Base-by-base conservation (phyloP, 2,888 invertebrate genomes). In the Lissonota sp. region DNA sequence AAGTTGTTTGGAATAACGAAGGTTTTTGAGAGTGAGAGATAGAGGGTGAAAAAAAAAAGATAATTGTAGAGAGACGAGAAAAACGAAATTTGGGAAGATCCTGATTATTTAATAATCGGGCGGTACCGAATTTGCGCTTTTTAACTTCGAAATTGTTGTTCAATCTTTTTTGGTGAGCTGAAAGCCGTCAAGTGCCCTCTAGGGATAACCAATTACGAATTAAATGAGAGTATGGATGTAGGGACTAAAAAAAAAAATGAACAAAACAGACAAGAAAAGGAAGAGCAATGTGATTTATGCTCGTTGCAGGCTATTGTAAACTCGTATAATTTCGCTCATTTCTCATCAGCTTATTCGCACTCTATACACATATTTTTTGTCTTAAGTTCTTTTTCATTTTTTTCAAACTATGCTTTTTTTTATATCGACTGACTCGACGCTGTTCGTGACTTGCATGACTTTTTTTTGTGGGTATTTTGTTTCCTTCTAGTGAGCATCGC, bases 241-340 rank as follows among this genome's bases (percentile, higher is more conserved):
- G 67, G 64, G 60, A 70, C 60, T 66, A 66, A 42, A 57, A 53
- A 51, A 14, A 51, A 63, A 57, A 16, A 55, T 14, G 14, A 7
- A 16, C 16, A 14, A 44, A 44, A 14, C 16, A 16, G 7, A 53
- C 12, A 4, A 55, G 51, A 67, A 71, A 76, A 57, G 73, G 69
- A 42, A 72, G 67, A 75, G 78, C 71, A 72, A 83, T 80, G 77
- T 80, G 60, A 74, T 75, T 72, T 66, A 62, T 42, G 77, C 71
- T 83, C 73, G 81, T 83, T 78, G 71, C 80, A 86, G 87, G 86
- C 85, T 88, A 86, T 86, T 87, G 87, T 88, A 86, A 88, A 84
- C 87, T 88, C 86, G 86, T 85, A 79, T 85, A 8, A 62, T 75
- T 72, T 55, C 37, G 53, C 67, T 60, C 76, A 49, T 58, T 69